Evolutionary conservation across 2,797 vertebrate species (phyloP), one percentile per base, ranked within the genome.

Genomic region (Lycodopsis pacificus): DNA sequence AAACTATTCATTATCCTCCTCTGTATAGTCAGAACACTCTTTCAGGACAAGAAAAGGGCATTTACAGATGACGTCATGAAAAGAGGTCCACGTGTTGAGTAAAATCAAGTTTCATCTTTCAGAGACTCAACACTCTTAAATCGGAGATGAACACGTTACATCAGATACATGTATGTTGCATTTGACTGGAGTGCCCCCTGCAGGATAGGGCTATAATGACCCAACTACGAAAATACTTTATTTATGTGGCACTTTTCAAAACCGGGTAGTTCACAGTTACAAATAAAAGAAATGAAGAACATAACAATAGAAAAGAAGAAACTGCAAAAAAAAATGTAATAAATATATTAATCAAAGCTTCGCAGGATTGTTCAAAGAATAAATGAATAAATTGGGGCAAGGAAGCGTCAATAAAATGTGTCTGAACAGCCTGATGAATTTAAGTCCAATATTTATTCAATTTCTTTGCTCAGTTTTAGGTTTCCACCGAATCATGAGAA

Each of bases 11-110:
- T 89, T 86, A 76, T 81, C 66, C 56, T 62, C 54, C 58, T 67
- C 36, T n/a, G 54, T 67, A 44, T 27, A 77, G 77, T 71, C 86
- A 88, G 56, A 82, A 80, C 79, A 87, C 48, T 53, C 57, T 59
- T 71, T 71, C 30, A 38, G 42, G 14, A 53, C 44, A 36, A 79
- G 77, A 84, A 73, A 77, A 48, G 42, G 63, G 30, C 58, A 83
- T 83, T 68, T 84, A 82, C 69, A 75, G 58, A 74, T 80, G 40
- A 80, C 59, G 46, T 86, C 71, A 88, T 84, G 57, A 83, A 76
- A 79, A 65, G 71, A 62, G 40, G 46, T 17, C 77, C 46, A 51
- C 61, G 62, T 54, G 72, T 67, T 66, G 67, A 44, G 71, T 58
- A 49, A 74, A 72, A 46, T 61, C 12, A 44, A 19, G 34, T 66